Conservation (phyloP, 2,888 invertebrate genomes). For the Apoderus coryli region DNA sequence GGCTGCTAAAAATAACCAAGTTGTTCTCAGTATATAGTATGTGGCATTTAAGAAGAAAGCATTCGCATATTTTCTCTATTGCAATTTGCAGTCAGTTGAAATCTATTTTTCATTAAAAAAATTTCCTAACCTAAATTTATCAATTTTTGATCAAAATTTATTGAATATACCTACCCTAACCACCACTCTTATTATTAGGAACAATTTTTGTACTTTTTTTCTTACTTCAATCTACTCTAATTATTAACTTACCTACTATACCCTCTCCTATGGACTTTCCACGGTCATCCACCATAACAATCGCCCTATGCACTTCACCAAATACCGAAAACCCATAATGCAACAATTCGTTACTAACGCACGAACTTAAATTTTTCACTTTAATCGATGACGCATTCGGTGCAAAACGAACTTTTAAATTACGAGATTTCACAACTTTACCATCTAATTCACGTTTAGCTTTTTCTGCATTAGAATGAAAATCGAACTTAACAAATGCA, state of each 20-base stretch:
- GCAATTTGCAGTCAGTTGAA: too few species aligned
- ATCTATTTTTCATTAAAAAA: too few species aligned
- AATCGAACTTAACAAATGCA: slow-evolving; percentile 90
- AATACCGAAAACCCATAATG: slow-evolving; percentile 79
- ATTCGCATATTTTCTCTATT: too few species aligned
- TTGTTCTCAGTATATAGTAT: too few species aligned
- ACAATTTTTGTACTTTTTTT: too few species aligned
- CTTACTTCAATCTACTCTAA: slow-evolving; percentile 9
- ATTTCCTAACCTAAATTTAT: too few species aligned
- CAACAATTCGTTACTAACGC: slow-evolving; percentile 88
- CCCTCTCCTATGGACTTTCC: slow-evolving; percentile 93
- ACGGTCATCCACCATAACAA: slow-evolving; percentile 89
- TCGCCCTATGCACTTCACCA: slow-evolving; percentile 79
- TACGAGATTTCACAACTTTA: slow-evolving; percentile 37
- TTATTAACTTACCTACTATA: slow-evolving; percentile 41
- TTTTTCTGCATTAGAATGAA: slow-evolving; percentile 79
- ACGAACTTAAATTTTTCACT: slow-evolving; percentile 82
- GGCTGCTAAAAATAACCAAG: too few species aligned
- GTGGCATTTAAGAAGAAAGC: too few species aligned
- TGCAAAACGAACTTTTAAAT: slow-evolving; percentile 84
- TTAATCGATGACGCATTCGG: slow-evolving; percentile 85
- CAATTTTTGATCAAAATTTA: too few species aligned
- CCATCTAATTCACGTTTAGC: slow-evolving; percentile 93
- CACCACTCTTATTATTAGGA: too few species aligned
- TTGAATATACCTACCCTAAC: too few species aligned